phyloP scores from a whole-genome alignment of 2,113 vertebrate genomes.

The Circaetus gallicus region DNA sequence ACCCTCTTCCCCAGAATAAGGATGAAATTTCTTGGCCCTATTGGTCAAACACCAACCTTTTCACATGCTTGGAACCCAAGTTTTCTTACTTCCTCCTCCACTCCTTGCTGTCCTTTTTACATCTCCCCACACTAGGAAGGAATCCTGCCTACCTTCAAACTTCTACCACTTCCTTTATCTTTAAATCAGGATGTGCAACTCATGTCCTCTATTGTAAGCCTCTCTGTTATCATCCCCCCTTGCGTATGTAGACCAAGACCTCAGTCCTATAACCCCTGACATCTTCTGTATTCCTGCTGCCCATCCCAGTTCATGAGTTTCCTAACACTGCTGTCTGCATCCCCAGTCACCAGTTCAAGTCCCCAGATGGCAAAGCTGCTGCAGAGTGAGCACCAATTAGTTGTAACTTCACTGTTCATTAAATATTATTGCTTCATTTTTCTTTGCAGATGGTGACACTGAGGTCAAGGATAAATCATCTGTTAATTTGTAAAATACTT shows the following conservation, averaged over 20 bases:
- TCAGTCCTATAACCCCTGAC: background rate
- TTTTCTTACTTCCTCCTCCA: background rate
- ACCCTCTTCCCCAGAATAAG: background rate
- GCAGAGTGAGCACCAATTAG: background rate
- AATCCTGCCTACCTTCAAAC: background rate
- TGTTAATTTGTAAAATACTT: background rate
- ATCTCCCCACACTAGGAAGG: background rate
- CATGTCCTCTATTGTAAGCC: background rate
- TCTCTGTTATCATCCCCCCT: background rate
- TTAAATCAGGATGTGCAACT: background rate
- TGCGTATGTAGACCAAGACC: background rate
- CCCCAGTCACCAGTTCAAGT: background rate
- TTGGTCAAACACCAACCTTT: background rate
- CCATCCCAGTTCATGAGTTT: background rate
- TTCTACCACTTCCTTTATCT: background rate
- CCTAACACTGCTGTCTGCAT: background rate
- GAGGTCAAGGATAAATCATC: constrained; percentile 6
- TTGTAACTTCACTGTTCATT: background rate
- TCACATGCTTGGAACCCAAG: background rate
- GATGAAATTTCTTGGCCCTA: background rate
- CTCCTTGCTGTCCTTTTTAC: background rate
- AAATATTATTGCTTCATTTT: background rate
- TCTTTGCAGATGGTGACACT: background rate
- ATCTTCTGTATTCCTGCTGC: background rate
- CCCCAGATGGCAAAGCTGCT: background rate